Evolutionary conservation across 2,888 invertebrate species (phyloP).

Genomic region (Tipula unca): DNA sequence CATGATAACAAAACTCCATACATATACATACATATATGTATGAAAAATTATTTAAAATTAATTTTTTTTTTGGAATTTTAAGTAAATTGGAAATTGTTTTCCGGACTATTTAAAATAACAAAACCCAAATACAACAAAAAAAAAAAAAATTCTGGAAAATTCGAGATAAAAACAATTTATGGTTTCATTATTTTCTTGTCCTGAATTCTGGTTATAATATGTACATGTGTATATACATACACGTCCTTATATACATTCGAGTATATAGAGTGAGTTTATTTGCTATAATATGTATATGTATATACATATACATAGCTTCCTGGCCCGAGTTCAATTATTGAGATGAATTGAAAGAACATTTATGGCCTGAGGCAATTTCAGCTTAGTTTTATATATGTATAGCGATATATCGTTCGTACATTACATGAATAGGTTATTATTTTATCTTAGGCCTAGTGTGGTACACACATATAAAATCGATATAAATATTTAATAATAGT

Average conservation of each 20-base stretch:
- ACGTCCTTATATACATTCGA: neutral
- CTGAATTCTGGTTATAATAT: neutral
- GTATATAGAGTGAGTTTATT: neutral
- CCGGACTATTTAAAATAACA: neutral
- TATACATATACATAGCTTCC: neutral
- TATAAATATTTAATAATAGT: neutral
- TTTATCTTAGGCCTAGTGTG: neutral
- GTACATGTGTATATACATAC: neutral
- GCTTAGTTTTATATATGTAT: neutral
- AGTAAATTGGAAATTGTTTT: constrained; percentile 14
- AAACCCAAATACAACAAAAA: neutral
- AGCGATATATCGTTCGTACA: neutral
- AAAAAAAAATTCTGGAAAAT: neutral
- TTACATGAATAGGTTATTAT: neutral
- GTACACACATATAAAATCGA: neutral
- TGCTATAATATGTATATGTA: neutral
- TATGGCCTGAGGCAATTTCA: neutral
- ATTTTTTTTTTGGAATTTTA: neutral
- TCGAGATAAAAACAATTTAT: neutral
- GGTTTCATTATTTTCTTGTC: neutral
- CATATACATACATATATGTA: neutral
- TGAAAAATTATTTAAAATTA: neutral
- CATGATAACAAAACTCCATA: neutral
- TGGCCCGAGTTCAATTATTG: neutral
- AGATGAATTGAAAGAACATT: neutral